Conservation (phyloP, 2,797 vertebrate species). For the Agapornis canus region DNA sequence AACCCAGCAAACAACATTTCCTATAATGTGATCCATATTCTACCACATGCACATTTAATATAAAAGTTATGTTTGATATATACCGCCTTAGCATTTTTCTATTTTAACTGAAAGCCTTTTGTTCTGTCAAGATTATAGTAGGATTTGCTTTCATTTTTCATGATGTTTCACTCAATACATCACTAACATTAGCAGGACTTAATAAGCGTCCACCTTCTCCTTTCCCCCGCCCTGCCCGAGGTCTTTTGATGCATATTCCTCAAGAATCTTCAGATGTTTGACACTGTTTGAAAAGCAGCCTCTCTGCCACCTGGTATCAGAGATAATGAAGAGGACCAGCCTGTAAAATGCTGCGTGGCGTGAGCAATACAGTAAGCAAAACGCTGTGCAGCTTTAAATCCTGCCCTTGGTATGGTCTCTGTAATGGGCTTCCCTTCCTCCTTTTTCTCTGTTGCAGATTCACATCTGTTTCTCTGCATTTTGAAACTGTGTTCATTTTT, state of each 20-base stretch:
- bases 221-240: background rate
- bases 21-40: conserved; percentile 77
- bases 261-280: background rate
- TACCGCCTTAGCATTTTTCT: conserved; percentile 59
- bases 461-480: conserved; percentile 77
- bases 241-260: background rate
- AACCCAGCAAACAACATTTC: background rate
- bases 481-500: conserved; percentile 73
- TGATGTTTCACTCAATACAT: conserved; percentile 75
- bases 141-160: conserved; percentile 76
- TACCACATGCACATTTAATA: conserved; percentile 73
- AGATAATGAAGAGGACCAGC: background rate
- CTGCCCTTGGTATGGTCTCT: conserved; percentile 20
- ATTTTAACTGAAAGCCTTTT: conserved; percentile 79
- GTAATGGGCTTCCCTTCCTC: conserved; percentile 34
- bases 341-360: background rate
- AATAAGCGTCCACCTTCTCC: conserved; percentile 57
- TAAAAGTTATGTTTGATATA: conserved; percentile 76
- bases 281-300: background rate
- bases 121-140: conserved; percentile 75
- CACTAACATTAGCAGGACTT: conserved; percentile 66
- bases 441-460: background rate
- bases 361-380: background rate
- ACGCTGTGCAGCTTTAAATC: background rate
- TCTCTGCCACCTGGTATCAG: background rate